Percentiles rank a stretch among this genome's conserved stretches.
Evolutionary conservation across 2,888 invertebrate genomes (phyloP).

Genomic region (Drosophila mulleri): DNA sequence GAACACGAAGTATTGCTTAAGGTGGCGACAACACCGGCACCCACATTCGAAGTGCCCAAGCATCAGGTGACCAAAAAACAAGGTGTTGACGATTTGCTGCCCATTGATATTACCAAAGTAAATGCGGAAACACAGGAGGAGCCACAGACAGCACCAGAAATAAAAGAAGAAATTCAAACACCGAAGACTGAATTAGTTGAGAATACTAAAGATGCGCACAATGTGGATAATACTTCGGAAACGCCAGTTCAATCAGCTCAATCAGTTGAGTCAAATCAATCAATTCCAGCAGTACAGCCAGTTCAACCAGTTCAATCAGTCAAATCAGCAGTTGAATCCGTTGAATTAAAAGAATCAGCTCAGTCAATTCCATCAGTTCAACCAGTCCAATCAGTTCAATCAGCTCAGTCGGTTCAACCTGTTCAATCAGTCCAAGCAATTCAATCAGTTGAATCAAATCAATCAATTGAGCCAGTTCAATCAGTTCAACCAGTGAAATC

Average conservation of each 20-base stretch:
- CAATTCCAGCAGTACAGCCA: neutral
- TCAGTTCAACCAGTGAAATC: neutral
- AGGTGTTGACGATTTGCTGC: slow-evolving; percentile 60
- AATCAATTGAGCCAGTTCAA: neutral
- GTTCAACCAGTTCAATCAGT: neutral
- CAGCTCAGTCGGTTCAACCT: neutral
- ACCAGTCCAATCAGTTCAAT: neutral
- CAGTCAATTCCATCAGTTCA: neutral
- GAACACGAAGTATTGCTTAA: slow-evolving; percentile 47
- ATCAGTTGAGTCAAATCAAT: neutral
- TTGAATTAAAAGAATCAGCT: neutral
- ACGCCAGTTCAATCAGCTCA: neutral
- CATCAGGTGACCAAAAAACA: slow-evolving; percentile 74
- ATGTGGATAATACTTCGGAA: neutral
- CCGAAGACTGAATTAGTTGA: neutral
- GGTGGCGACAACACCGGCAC: slow-evolving; percentile 31
- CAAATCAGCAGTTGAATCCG: neutral
- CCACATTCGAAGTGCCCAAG: slow-evolving; percentile 56
- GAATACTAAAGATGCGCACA: neutral
- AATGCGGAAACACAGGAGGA: slow-evolving; percentile 11
- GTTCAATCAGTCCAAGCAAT: neutral
- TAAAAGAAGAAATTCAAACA: slow-evolving; percentile 12
- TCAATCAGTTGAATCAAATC: neutral
- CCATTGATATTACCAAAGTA: slow-evolving; percentile 35
- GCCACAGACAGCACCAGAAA: slow-evolving; percentile 11